A percentile compares a stretch with the other conserved stretches of the same genome.
phyloP scores from a whole-genome alignment of 2,797 vertebrate species.

The Cirrhinus molitorella region DNA sequence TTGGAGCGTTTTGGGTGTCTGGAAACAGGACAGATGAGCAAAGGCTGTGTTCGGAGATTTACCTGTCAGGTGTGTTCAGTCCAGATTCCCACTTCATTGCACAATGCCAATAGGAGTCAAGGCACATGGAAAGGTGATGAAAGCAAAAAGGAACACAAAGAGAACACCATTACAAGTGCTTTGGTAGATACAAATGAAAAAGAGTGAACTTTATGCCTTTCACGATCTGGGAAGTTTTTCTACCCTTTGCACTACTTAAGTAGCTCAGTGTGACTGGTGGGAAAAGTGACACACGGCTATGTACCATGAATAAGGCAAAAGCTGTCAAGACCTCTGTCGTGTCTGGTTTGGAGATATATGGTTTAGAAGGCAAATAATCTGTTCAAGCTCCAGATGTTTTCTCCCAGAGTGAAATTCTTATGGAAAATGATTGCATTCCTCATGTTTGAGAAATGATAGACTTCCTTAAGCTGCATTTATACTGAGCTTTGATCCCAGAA shows the following conservation, averaged over 20 bases:
- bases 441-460: neutral
- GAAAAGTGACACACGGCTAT: neutral
- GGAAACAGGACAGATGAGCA: neutral
- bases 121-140: neutral
- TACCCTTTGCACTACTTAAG: neutral
- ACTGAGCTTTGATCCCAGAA: neutral
- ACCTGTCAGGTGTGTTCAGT: neutral
- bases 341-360: slow-evolving; percentile 1
- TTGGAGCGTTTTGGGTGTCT: neutral
- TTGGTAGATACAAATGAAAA: neutral
- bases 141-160: neutral
- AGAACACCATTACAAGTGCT: neutral
- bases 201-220: neutral
- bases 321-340: slow-evolving; percentile 3
- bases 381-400: neutral
- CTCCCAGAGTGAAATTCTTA: neutral
- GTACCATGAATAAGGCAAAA: slow-evolving; percentile 10
- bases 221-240: neutral
- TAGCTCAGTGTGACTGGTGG: neutral
- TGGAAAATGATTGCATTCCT: neutral
- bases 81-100: neutral
- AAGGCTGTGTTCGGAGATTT: neutral
- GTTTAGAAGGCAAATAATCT: neutral
- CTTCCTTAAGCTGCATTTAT: neutral
- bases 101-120: neutral